Base-by-base conservation (phyloP, 2,113 vertebrate genomes). In the Suricata suricatta region DNA sequence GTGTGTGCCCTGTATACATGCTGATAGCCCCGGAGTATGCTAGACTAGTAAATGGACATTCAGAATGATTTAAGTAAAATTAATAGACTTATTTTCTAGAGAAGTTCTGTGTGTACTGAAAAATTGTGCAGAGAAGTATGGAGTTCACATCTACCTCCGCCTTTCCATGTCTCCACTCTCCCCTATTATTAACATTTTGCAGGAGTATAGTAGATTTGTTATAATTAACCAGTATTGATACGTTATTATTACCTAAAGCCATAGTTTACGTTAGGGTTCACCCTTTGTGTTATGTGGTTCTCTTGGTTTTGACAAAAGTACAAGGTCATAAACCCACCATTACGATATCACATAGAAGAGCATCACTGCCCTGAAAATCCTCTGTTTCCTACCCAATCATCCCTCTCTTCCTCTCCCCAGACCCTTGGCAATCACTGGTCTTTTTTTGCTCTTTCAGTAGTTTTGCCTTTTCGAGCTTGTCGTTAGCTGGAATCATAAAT, bases 41-140 rank as follows among this genome's bases (percentile, higher is more conserved):
- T 64, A 90, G 82, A 35, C 17, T 82, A 38, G 92, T 50, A 96
- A 96, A 50, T 93, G n/a, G 47, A 87, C 52, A 31, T 90, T 31
- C 83, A 52, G 29, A 21, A 4, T 77, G 69, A 72, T 83, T 95
- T 54, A 29, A 87, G 57, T 52, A 72, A 89, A 72, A 41, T 11
- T 47, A 64, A 54, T 41, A 33, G 8, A 68, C 50, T 84, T 72
- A 54, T 81, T 72, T 86, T 90, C 88, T 57, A 64, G 82, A 77
- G 74, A 14, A 79, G 76, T 35, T 88, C 72, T 72, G 87, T 21
- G 8, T 44, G 35, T 57, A n/a, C 33, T n/a, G 63, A 88, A 91
- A 64, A 88, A 90, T 57, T 91, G 31, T 52, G 2, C 0, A 6
- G 47, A 74, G 52, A 63, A 29, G 31, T 35, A 54, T 44, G 52